Percentiles rank a stretch among this genome's conserved stretches.
Evolutionary conservation across 2,113 vertebrate genomes (phyloP).

Genomic region (Larimichthys polyactis): DNA sequence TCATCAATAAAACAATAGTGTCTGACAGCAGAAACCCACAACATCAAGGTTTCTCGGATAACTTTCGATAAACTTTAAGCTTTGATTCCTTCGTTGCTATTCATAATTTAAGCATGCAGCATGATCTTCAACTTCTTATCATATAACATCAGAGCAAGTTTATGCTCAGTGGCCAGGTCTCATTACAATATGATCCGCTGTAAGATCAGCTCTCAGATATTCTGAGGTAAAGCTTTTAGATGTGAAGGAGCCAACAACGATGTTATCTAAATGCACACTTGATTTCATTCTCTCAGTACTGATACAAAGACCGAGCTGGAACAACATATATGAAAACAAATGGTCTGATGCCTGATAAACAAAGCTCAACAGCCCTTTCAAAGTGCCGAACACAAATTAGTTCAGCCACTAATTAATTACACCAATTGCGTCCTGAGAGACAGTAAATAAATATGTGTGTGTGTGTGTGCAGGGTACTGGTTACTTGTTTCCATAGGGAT

Average conservation of each 20-base stretch:
- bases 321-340: conserved; percentile 14
- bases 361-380: conserved; percentile 32
- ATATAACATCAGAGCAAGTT: background rate
- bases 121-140: conserved; percentile 3
- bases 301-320: conserved; percentile 9
- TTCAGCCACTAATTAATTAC: conserved; percentile 64
- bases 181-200: conserved; percentile 27
- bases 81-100: background rate
- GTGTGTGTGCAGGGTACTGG: background rate
- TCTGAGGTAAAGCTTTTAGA: conserved; percentile 37
- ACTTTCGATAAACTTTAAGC: background rate
- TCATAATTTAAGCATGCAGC: background rate
- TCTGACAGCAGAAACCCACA: background rate
- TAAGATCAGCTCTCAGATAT: background rate
- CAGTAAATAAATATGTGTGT: conserved; percentile 18
- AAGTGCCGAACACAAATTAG: conserved; percentile 20
- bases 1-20: conserved; percentile 12
- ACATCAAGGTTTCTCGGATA: conserved; percentile 5
- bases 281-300: conserved; percentile 30
- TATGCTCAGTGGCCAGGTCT: background rate
- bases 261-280: conserved; percentile 34
- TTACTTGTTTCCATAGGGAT: conserved; percentile 43
- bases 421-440: conserved; percentile 44
- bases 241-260: conserved; percentile 26
- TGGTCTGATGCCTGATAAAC: conserved; percentile 23